A percentile compares a stretch with the other conserved stretches of the same genome.
Evolutionary conservation across 2,113 vertebrate species (phyloP).

Genomic region (Gavia stellata): DNA sequence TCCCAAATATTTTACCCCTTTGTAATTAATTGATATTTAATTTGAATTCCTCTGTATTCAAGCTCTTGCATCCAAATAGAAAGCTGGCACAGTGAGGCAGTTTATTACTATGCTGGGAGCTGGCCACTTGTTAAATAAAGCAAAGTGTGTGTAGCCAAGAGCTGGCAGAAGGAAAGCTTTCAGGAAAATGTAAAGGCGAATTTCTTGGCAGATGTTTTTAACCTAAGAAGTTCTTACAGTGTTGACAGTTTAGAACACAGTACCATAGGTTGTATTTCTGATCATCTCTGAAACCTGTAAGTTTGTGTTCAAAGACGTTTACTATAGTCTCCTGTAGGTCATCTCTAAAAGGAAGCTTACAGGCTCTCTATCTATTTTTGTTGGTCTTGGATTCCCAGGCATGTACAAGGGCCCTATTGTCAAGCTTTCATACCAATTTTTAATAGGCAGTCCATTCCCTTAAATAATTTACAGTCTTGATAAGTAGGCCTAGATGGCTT

Average conservation of each 20-base stretch:
- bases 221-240: neutral
- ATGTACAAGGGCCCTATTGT: neutral
- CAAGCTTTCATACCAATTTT: neutral
- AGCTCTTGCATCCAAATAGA: neutral
- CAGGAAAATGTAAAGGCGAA: neutral
- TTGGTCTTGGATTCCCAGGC: neutral
- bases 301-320: neutral
- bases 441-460: neutral
- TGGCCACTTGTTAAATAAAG: conserved; percentile 44
- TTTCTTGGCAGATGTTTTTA: conserved; percentile 6
- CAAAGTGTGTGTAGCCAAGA: neutral
- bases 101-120: conserved; percentile 9
- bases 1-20: conserved; percentile 41
- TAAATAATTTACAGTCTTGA: neutral
- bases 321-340: neutral
- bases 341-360: neutral
- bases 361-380: neutral
- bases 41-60: conserved; percentile 6
- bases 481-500: neutral
- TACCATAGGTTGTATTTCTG: neutral
- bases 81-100: neutral
- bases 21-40: conserved; percentile 48
- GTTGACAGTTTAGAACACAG: neutral
- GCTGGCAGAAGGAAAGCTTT: neutral
- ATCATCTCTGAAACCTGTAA: rapidly evolving